Percentiles rank a stretch among this genome's conserved stretches.
These are phyloP conservation scores for Tragelaphus scriptus DNA, from an alignment of 2,113 vertebrate species.

Conservation along the genomic window DNA sequence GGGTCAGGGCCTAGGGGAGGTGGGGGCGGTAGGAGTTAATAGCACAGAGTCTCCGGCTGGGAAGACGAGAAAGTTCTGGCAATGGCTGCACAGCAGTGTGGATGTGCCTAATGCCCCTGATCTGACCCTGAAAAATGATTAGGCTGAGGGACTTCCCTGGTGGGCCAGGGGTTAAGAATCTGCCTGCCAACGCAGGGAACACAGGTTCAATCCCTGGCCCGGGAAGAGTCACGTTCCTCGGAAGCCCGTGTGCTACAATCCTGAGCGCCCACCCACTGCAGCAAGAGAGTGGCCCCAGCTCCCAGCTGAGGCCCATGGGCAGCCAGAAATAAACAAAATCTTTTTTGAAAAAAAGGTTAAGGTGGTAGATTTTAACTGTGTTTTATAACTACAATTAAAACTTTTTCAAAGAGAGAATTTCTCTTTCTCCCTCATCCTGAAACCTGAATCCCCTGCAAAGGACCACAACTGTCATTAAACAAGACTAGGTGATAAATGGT, in stretches of 20 bases:
- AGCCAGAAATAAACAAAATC: background rate
- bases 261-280: background rate
- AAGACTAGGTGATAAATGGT: too few relatives aligned
- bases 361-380: background rate
- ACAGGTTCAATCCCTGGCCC: background rate
- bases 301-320: background rate
- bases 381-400: background rate
- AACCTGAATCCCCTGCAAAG: background rate
- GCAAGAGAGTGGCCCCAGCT: background rate
- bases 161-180: background rate
- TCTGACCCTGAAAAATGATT: too few relatives aligned
- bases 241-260: background rate
- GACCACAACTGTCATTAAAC: background rate
- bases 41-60: background rate
- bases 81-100: rapidly evolving
- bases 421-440: background rate
- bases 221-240: background rate
- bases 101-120: too few relatives aligned
- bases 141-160: background rate
- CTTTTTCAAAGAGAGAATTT: background rate
- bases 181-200: background rate
- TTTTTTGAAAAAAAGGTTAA: background rate
- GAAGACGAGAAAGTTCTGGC: background rate
- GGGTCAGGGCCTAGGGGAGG: too few relatives aligned
- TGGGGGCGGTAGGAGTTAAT: rapidly evolving